Percentiles rank a stretch among this genome's conserved stretches.
phyloP scores from a whole-genome alignment of 2,888 invertebrate genomes.

The Hofmannophila pseudospretella region DNA sequence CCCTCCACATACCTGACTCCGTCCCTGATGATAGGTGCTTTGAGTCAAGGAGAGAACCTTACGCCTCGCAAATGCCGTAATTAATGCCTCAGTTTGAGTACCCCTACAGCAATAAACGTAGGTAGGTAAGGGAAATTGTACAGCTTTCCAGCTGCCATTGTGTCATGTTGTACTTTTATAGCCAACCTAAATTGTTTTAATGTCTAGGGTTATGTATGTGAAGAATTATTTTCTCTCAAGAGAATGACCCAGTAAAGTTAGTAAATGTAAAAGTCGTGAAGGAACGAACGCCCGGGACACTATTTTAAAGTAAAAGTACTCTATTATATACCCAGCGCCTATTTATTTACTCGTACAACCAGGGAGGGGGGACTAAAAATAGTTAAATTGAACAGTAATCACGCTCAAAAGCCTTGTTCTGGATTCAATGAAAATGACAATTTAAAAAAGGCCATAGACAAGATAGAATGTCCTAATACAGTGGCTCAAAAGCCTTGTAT shows the following conservation, averaged over 20 bases:
- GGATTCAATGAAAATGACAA: no score
- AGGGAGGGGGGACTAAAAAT: no score
- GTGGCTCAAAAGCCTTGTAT: no score
- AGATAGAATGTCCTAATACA: no score
- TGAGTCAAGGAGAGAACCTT: constrained; percentile 6
- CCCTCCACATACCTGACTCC: no score
- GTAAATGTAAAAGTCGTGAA: background rate
- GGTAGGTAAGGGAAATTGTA: constrained; percentile 41
- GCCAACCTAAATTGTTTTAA: constrained; percentile 7
- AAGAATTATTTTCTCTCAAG: background rate
- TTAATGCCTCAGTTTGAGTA: constrained; percentile 34
- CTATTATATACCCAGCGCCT: background rate
- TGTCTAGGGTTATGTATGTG: constrained; percentile 3
- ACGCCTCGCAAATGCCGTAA: constrained; percentile 24
- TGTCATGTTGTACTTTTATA: constrained; percentile 6
- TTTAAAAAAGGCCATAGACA: no score
- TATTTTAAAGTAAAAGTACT: background rate
- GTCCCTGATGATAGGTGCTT: background rate
- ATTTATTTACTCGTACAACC: no score
- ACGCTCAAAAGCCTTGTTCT: no score
- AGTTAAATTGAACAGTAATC: no score
- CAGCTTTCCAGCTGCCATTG: constrained; percentile 4
- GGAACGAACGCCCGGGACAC: no score
- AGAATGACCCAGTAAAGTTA: background rate
- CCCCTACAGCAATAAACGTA: constrained; percentile 31